Base-by-base conservation (phyloP, 2,797 vertebrate genomes). In the Amblyopsis hoosieri region DNA sequence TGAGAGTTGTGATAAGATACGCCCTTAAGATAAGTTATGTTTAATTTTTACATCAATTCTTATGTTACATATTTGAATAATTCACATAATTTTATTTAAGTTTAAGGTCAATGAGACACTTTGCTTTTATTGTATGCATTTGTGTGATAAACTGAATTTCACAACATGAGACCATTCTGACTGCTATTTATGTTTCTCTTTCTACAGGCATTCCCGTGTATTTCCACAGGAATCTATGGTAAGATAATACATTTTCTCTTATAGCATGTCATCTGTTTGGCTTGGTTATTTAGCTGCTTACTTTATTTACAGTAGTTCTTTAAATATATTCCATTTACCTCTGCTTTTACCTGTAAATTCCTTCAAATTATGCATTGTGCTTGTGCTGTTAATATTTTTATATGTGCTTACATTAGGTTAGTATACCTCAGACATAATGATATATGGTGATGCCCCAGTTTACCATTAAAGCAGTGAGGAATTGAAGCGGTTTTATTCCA, bases 181-280 rank as follows among this genome's bases (percentile, higher is more conserved):
- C 63, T 69, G 49, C 13, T 19, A 1, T 69, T 72, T 85, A 80
- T 84, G 77, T 91, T 14, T 91, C 60, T 76, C 81, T 92, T 88
- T 66, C 1, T 12, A 3, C 93, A 99, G 97, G 97, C 97, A 76
- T 99, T 99, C 83, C 98, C 98, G 12, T 99, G 98, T 87, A 99
- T 99, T 93, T 99, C 98, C 66, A 99, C 98, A 0, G 98, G 98
- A 89, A 98, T 99, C 91, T 99, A 98, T 81, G 97, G 97, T 99
- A 94, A 97, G 97, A 57, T 61, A 45, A 58, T 29, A 29, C 23
- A 29, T 48, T 45, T 13, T 60, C 8, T 67, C 50, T 51, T 47
- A 1, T 29, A 29, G 23, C 23, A 29, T 55, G 57, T 45, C 6
- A 6, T 47, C 62, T 46, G 0, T 51, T 45, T 69, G 1, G 2